Evolutionary conservation across 2,888 invertebrate genomes (phyloP), one percentile per base, ranked within the genome.

Genomic region (Pandemis cinnamomeana): DNA sequence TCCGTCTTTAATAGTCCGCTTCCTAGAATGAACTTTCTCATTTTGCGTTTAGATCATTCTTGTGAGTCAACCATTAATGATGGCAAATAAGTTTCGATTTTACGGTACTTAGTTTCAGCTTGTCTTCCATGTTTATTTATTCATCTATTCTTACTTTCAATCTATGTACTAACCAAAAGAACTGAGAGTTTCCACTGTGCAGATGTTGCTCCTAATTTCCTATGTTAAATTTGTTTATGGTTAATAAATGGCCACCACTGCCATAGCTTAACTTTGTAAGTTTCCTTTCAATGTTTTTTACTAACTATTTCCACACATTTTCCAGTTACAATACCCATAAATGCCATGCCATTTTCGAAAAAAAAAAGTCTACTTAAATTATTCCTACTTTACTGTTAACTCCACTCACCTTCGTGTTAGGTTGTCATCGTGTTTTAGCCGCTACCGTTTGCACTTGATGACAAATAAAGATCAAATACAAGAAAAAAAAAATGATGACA

Each of bases 241-340:
- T 78, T 75, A 77, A 79, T 77, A 77, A 76, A 83, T 84, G 81
- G 86, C 84, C 84, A 83, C 81, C 91, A 91, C 91, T 90, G 91
- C 90, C 90, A 88, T 90, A 88, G 84, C 83, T 83, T 86, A 88
- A 86, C 79, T 85, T 86, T 78, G 83, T 87, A 86, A 84, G 83
- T 81, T 83, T 63, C 5, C 44, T 63, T 44, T 5, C 46, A 46
- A 20, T 41, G 46, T 15, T 46, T 63, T 13, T 7, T 11, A 46
- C 63, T 63, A 20, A 46, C 63, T 8, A 44, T 20, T 63, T n/a
- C 44, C 8, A 10, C 7, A 41, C n/a, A 42, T 42, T 11, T 62
- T 27, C 61, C 15, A n/a, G 13, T 41, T 36, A 62, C n/a, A n/a
- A n/a, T n/a, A n/a, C n/a, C n/a, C n/a, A n/a, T n/a, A n/a, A n/a